phyloP scores from a whole-genome alignment of 2,888 invertebrate species.

The Tyria jacobaeae region DNA sequence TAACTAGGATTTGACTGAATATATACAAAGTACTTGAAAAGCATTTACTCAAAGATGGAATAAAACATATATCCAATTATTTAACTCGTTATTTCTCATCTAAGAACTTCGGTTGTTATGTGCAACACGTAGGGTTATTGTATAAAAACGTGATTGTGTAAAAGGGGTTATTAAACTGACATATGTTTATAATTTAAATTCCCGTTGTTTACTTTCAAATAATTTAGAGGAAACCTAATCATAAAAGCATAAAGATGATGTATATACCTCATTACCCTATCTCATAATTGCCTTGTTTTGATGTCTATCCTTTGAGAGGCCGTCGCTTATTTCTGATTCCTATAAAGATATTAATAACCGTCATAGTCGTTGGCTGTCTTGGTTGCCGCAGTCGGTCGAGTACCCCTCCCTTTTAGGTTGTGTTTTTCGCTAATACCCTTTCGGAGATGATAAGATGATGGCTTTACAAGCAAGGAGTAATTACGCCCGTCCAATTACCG shows the following conservation, averaged over 20 bases:
- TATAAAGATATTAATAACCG: constrained; percentile 84
- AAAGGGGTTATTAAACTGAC: neutral
- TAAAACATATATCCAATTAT: no score
- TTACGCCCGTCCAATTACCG: constrained; percentile 82
- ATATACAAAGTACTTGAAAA: no score
- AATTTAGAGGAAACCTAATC: constrained; percentile 53
- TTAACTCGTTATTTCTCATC: no score
- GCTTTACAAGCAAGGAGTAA: constrained; percentile 84
- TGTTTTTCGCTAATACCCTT: constrained; percentile 84
- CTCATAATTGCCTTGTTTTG: constrained; percentile 85
- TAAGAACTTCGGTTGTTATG: no score
- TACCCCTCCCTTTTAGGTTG: constrained; percentile 60
- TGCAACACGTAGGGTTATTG: no score
- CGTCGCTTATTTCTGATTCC: constrained; percentile 78
- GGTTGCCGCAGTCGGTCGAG: constrained; percentile 66
- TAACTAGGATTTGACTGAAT: no score
- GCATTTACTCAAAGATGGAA: no score
- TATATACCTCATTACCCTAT: constrained; percentile 82
- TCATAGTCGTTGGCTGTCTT: constrained; percentile 77
- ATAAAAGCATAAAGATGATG: constrained; percentile 73
- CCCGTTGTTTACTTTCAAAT: constrained; percentile 23
- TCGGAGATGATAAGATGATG: constrained; percentile 84
- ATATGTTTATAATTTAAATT: neutral
- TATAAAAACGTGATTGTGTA: neutral
- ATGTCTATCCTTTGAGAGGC: constrained; percentile 83